Evolutionary conservation across 2,797 vertebrate species (phyloP), one percentile per base, ranked within the genome.

Genomic region (Danio jaintianensis): DNA sequence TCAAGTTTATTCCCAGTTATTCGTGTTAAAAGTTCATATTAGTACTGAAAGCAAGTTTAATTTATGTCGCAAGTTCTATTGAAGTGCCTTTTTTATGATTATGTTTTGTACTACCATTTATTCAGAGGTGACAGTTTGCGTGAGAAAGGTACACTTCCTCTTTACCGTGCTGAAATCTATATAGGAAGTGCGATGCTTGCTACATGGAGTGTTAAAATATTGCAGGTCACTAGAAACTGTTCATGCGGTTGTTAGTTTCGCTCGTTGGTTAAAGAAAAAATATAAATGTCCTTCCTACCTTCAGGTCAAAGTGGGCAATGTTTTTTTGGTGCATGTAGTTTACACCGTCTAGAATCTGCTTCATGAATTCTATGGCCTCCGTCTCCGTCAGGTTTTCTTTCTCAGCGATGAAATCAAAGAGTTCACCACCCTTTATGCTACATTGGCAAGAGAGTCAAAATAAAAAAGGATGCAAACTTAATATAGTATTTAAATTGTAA

Each of bases 381-480:
- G 88, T 92, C 89, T 97, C 95, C 0, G 90, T 83, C 82, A 94
- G 90, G 53, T 81, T 89, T 83, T 96, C 95, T 88, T 96, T 96
- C 86, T 92, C 94, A 0, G 94, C 94, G 0, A 95, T 93, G 89
- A 95, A 96, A 88, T 96, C 95, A 6, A 96, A 97, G 62, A 97
- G 87, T 50, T 97, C 96, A 0, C 95, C 93, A 0, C 93, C 94
- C 0, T 71, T 69, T 12, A 96, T 93, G 8, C 94, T 95, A 84
- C 12, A 81, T 50, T 4, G 5, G 16, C 0, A 20, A 38, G 52
- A 67, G 38, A 50, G 7, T 20, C 13, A 3, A 50, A 2, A 5
- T 29, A 13, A 1, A 20, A 16, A 58, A 56, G 16, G 40, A 9
- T 66, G 10, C 63, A 20, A 1, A 47, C 40, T 48, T 0, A 58